Percentiles rank a stretch among this genome's conserved stretches.
These are phyloP conservation scores for Microchirus variegatus DNA, from an alignment of 2,797 vertebrate genomes.

Conservation along the genomic window DNA sequence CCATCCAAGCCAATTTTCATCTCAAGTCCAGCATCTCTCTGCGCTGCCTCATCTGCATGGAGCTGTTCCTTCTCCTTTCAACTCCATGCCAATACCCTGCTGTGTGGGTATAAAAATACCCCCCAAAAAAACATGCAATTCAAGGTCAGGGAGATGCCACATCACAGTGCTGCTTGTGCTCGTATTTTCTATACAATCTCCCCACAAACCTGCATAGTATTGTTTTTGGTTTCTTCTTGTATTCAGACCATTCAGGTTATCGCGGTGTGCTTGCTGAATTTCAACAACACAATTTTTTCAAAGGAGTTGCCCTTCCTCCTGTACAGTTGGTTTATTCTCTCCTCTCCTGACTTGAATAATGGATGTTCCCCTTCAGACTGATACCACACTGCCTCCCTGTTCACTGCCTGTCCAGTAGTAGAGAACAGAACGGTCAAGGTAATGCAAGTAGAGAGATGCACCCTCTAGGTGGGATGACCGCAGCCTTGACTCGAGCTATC, in stretches of 20 bases:
- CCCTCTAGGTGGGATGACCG: conserved; percentile 49
- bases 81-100: conserved; percentile 18
- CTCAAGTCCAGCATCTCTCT: background rate
- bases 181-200: conserved; percentile 8
- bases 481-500: conserved; percentile 53
- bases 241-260: conserved; percentile 18
- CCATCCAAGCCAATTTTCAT: background rate
- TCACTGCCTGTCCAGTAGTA: conserved; percentile 42
- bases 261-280: conserved; percentile 15
- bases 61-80: conserved; percentile 9
- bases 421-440: conserved; percentile 69
- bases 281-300: conserved; percentile 21
- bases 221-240: conserved; percentile 6
- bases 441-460: conserved; percentile 47
- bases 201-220: conserved; percentile 1
- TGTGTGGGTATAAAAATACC: conserved; percentile 21
- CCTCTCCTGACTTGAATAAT: conserved; percentile 66
- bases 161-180: background rate
- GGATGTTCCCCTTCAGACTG: conserved; percentile 60
- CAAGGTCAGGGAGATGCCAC: conserved; percentile 29
- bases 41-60: conserved; percentile 24
- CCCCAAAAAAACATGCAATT: conserved; percentile 25
- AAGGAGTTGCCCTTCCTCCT: conserved; percentile 39
- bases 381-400: conserved; percentile 56
- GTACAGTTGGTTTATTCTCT: conserved; percentile 41